Conservation (phyloP, 1,140 invertebrate species). For the Listronotus oregonensis region DNA sequence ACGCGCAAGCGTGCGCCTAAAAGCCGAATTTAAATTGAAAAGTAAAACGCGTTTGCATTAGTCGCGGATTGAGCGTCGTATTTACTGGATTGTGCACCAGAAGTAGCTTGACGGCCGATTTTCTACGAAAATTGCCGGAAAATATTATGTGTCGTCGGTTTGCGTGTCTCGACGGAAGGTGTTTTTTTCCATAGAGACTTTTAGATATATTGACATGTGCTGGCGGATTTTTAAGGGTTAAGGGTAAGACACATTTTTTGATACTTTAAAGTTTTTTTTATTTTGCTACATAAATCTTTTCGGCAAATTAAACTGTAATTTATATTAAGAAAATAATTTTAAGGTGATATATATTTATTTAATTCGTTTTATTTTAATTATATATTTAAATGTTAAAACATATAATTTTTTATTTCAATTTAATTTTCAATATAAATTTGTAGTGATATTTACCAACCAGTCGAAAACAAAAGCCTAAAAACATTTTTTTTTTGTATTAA, state of each 20-base stretch:
- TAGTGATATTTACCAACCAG: too few species aligned
- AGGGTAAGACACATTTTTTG: constrained; percentile 18
- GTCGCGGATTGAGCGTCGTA: constrained; percentile 25
- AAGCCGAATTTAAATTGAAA: constrained; percentile 8
- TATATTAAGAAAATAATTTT: too few species aligned
- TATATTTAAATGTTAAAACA: too few species aligned
- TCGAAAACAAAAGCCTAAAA: too few species aligned
- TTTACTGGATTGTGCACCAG: constrained; percentile 2
- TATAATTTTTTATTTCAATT: too few species aligned
- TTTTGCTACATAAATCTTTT: too few species aligned
- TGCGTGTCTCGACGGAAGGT: neutral
- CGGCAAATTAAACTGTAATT: too few species aligned
- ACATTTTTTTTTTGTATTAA: too few species aligned
- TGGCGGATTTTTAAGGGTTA: constrained; percentile 26
- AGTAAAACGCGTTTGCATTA: constrained; percentile 11
- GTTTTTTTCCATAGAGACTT: constrained; percentile 21
- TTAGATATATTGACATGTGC: constrained; percentile 24
- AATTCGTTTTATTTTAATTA: too few species aligned
- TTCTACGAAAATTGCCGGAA: constrained; percentile 1
- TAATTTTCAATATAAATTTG: too few species aligned
- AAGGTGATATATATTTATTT: too few species aligned
- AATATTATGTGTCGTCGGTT: constrained; percentile 19
- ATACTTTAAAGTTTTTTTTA: neutral
- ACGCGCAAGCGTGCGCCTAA: constrained; percentile 9
- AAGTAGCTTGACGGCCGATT: neutral